Evolutionary conservation across 2,888 invertebrate species (phyloP).

Genomic region (Metopia argyrocephala): DNA sequence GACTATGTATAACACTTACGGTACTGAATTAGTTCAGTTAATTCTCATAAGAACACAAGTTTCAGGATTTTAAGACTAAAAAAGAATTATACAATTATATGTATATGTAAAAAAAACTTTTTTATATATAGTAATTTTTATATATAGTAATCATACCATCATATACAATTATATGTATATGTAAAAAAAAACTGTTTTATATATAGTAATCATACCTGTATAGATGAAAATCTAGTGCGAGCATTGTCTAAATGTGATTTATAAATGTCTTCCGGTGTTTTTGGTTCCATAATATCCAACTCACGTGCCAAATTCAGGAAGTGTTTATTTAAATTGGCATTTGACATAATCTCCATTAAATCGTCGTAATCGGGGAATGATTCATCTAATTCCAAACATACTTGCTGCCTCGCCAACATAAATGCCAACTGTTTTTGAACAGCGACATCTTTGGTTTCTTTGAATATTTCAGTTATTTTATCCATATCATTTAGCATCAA

Average conservation of each 20-base stretch:
- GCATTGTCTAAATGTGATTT: conserved; percentile 97
- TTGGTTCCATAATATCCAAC: conserved; percentile 99
- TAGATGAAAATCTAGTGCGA: conserved; percentile 85
- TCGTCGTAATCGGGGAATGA: conserved; percentile 85
- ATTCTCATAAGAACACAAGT: too few relatives aligned
- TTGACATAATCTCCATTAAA: conserved; percentile 93
- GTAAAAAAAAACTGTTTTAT: too few relatives aligned
- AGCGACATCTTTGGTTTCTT: conserved; percentile 87
- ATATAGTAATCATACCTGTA: conserved; percentile 79
- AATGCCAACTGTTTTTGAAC: conserved; percentile 96
- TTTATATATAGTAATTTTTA: too few relatives aligned
- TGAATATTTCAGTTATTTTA: conserved; percentile 91
- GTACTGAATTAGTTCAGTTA: too few relatives aligned
- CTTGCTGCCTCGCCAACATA: conserved; percentile 96
- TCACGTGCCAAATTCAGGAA: conserved; percentile 96
- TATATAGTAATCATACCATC: too few relatives aligned
- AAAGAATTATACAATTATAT: too few relatives aligned
- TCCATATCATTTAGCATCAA: conserved; percentile 91
- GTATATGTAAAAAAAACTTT: too few relatives aligned
- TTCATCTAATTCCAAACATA: conserved; percentile 88
- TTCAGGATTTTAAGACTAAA: too few relatives aligned
- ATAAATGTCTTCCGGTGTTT: conserved; percentile 99
- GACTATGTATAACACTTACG: too few relatives aligned
- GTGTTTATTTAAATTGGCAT: conserved; percentile 94
- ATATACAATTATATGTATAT: too few relatives aligned